A percentile compares a stretch with the other conserved stretches of the same genome.
Evolutionary conservation across 1,140 invertebrate species (phyloP).

Genomic region (Acyrthosiphon pisum): DNA sequence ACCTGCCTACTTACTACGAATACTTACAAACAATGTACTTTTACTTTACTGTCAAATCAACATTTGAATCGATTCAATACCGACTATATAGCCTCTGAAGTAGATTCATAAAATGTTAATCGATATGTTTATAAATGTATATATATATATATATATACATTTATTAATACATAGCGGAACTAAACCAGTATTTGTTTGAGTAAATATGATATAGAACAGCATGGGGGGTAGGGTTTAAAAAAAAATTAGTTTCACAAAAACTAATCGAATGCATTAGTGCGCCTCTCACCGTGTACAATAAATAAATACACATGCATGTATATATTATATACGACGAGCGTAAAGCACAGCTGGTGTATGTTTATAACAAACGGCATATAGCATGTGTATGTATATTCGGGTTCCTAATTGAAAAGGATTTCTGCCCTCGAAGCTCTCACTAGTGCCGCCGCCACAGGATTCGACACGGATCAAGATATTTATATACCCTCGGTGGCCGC

Average conservation of each 20-base stretch:
- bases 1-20: neutral
- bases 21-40: neutral
- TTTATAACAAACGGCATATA: neutral
- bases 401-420: conserved; percentile 38
- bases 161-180: neutral
- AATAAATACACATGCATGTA: neutral
- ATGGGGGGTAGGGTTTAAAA: neutral
- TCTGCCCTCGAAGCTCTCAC: neutral
- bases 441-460: neutral
- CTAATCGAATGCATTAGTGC: neutral
- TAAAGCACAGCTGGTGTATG: conserved; percentile 7
- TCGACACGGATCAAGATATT: neutral
- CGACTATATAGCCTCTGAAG: neutral
- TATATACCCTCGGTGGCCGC: neutral
- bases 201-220: neutral
- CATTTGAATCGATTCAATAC: neutral
- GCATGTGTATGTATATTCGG: neutral
- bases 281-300: neutral
- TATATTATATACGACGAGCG: neutral
- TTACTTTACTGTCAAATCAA: neutral
- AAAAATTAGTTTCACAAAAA: neutral
- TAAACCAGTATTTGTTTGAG: neutral
- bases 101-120: conserved; percentile 7
- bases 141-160: too few relatives aligned
- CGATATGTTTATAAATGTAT: too few relatives aligned